Evolutionary conservation across 1,140 invertebrate species (phyloP).

Genomic region (Caerostris darwini): DNA sequence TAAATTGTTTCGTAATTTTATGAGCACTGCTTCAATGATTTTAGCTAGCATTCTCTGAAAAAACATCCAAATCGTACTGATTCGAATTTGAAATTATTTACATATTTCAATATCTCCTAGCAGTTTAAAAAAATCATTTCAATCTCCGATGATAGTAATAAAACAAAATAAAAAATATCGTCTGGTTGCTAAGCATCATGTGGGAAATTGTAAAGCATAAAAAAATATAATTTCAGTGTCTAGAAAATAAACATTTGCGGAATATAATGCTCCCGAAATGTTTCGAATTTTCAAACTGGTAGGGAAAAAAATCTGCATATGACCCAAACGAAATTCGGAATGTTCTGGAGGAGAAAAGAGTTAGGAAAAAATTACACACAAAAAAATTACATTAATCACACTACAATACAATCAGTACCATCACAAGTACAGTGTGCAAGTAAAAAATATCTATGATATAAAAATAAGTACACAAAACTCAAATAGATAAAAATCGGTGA

Average conservation of each 20-base stretch:
- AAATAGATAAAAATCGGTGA: too few relatives aligned
- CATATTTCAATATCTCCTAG: neutral
- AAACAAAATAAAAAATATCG: neutral
- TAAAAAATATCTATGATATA: too few relatives aligned
- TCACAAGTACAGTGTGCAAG: too few relatives aligned
- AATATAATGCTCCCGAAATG: slow-evolving; percentile 7
- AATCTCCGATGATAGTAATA: neutral
- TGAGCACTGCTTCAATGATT: too few relatives aligned
- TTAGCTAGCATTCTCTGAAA: too few relatives aligned
- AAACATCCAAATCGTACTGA: too few relatives aligned
- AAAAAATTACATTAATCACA: too few relatives aligned
- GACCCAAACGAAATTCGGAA: slow-evolving; percentile 2
- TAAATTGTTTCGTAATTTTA: too few relatives aligned
- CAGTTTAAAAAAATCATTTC: neutral
- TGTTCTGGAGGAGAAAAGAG: neutral
- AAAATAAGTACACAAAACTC: too few relatives aligned
- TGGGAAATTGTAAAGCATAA: too few relatives aligned
- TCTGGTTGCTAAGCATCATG: neutral
- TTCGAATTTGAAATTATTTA: neutral
- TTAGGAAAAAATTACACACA: neutral
- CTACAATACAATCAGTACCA: too few relatives aligned
- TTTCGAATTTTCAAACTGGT: slow-evolving; percentile 6
- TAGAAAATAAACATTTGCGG: slow-evolving; percentile 52
- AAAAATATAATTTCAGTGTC: slow-evolving; percentile 36
- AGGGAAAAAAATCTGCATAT: slow-evolving; percentile 22